These are phyloP conservation scores for Drosophila cardini DNA, from an alignment of 1,140 invertebrate species.

Conservation along the genomic window DNA sequence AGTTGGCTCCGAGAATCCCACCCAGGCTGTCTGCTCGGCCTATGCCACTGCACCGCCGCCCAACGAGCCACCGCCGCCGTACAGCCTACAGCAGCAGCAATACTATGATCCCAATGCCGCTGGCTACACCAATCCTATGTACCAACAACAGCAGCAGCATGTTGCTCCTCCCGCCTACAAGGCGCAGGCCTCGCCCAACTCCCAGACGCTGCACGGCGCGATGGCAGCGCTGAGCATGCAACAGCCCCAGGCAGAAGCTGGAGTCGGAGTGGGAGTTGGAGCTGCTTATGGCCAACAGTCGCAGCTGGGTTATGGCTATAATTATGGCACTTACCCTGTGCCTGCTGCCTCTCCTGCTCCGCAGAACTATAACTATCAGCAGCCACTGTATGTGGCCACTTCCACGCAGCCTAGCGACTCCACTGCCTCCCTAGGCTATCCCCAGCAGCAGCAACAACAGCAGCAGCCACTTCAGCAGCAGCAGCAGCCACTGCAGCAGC, in stretches of 20 bases:
- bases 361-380: slow-evolving; percentile 61
- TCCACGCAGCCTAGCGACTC: slow-evolving; percentile 18
- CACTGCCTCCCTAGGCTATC: slow-evolving; percentile 22
- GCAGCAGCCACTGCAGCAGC: slow-evolving; percentile 9
- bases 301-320: slow-evolving; percentile 46
- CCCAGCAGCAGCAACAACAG: slow-evolving; percentile 1
- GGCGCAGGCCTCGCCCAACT: slow-evolving; percentile 77
- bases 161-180: slow-evolving; percentile 79
- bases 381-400: slow-evolving; percentile 75
- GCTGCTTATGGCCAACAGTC: slow-evolving; percentile 29
- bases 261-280: not conserved
- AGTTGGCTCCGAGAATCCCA: slow-evolving; percentile 78
- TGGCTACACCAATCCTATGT: slow-evolving; percentile 82
- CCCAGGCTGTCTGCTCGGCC: slow-evolving; percentile 71
- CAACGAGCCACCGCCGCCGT: slow-evolving; percentile 80
- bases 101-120: slow-evolving; percentile 77
- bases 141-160: slow-evolving; percentile 77
- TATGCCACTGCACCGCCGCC: slow-evolving; percentile 65
- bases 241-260: slow-evolving; percentile 26
- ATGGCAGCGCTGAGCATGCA: slow-evolving; percentile 59
- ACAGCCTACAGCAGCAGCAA: slow-evolving; percentile 78
- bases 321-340: slow-evolving; percentile 42
- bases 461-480: not conserved
- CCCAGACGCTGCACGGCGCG: slow-evolving; percentile 64
- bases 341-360: slow-evolving; percentile 20